These are phyloP conservation scores for Acrocephalus scirpaceus DNA, from an alignment of 2,797 vertebrate species.

Conservation along the genomic window DNA sequence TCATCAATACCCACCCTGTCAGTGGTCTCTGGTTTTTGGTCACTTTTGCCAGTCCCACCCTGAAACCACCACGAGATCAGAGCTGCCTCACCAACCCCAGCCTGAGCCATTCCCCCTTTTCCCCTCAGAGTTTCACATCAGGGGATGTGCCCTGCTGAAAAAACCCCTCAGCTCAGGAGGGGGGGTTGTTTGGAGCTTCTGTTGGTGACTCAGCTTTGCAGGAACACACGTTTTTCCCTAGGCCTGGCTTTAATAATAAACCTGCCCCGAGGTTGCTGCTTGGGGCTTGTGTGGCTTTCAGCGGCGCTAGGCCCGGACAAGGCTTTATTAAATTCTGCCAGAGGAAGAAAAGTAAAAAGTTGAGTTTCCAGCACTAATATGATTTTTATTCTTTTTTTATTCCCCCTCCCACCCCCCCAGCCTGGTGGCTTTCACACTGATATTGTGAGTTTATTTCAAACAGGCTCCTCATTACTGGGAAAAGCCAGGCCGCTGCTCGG, in stretches of 20 bases:
- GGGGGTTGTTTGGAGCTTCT: neutral
- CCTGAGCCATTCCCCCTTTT: neutral
- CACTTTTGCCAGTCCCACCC: neutral
- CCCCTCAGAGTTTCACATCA: rapidly evolving
- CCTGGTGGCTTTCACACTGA: neutral
- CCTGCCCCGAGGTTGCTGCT: slow-evolving; percentile 39
- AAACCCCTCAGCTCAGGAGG: neutral
- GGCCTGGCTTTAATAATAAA: slow-evolving; percentile 70
- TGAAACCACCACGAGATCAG: rapidly evolving
- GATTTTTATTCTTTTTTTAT: neutral
- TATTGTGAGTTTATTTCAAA: neutral
- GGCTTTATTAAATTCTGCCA: slow-evolving; percentile 68
- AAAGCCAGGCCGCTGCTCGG: neutral
- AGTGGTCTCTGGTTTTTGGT: rapidly evolving
- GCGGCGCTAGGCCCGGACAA: neutral
- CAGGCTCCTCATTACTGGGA: neutral
- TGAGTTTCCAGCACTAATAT: slow-evolving; percentile 29
- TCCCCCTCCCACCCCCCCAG: neutral
- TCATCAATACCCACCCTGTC: rapidly evolving
- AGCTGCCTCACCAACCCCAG: neutral
- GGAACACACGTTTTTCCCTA: neutral
- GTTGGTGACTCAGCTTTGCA: neutral
- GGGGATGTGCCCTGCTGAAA: rapidly evolving
- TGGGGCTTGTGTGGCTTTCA: neutral
- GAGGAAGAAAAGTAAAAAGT: slow-evolving; percentile 40